Base-by-base conservation (phyloP, 1,140 invertebrate species). In the Liolophura sinensis region DNA sequence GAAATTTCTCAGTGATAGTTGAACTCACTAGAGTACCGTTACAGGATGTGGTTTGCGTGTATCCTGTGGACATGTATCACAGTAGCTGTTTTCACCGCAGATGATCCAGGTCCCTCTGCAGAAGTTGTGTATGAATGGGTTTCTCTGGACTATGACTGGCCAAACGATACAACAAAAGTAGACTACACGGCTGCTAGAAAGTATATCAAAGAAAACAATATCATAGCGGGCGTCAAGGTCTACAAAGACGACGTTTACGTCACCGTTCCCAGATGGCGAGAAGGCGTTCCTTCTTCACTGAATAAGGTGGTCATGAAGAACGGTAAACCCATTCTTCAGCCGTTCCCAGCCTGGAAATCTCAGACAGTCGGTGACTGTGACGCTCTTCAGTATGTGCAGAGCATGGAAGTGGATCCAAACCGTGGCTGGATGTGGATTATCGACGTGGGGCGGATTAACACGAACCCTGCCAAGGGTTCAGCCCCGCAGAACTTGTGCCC, bases 331-430 rank as follows among this genome's bases (percentile, higher is more conserved):
- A 22, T 69, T 24, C 59, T 77, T 1, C 55, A 60, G 25, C 73
- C 75, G 7, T 77, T 66, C 27, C 73, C 73, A 0, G 69, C 47
- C 51, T 75, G 75, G 75, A 61, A 47, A 0, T 61, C 62, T 64
- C 72, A 77, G 54, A 65, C 48, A 54, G n/a, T 72, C 14, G 73
- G 73, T 0, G 59, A 77, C 51, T 77, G 75, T 62, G 16, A 51
- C 7, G 68, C 62, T n/a, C 60, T 77, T 7, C 75, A 77, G 61
- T 77, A 75, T 51, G 68, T 75, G 1, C 73, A 75, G 27, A 71
- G 73, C 48, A 75, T 77, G 75, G 75, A 77, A 57, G 64, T 77
- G 14, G 75, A 77, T 58, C 72, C 72, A 7, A 75, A 74, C 58
- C 75, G 72, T 4, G 73, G 73, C 14, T 62, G 64, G 20, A 75